Base-by-base conservation (phyloP, 1,140 invertebrate genomes). In the Trichonephila clavipes region DNA sequence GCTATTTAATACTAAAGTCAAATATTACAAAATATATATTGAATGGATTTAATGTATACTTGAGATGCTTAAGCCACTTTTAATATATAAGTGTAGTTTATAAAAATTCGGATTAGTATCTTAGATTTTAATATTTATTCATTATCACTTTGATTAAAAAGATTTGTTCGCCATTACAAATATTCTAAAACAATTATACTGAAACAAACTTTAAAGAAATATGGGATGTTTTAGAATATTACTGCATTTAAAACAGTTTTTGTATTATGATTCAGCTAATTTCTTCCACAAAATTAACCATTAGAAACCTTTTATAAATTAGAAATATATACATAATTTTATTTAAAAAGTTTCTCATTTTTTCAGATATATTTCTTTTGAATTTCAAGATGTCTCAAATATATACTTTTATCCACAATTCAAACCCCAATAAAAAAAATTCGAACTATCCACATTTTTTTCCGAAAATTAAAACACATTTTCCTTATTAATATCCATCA, bases 151-250 rank as follows among this genome's bases (percentile, higher is more conserved):
- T 77, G 72, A 77, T 77, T 77, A 77, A 14, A 77, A 40, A 77
- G 72, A 77, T 77, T 77, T 77, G 72, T 77, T 77, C 72, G 72
- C 72, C 72, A 77, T 77, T 28, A 77, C 72, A 40, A 77, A 40
- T 34, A 77, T 16, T 6, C 28, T 77, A 77, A 24, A 77, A 77
- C 5, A 18, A 34, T 77, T 77, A 77, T 34, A 77, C 28, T 77
- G 34, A 77, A 77, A 77, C 18, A 14, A 77, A 18, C 14, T 24
- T 64, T 2, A 21, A 64, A 64, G 72, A 77, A 77, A 28, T 28
- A 77, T 18, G 72, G 4, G 34, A 51, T 51, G 10, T 51, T 51
- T 51, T 12, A 51, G 51, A 51, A 51, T 51, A 51, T 12, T 51
- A 51, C 51, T 10, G 51, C 51, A 51, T 51, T 7, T 51, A 21